phyloP scores from a whole-genome alignment of 1,140 invertebrate species.

The Belonocnema kinseyi region DNA sequence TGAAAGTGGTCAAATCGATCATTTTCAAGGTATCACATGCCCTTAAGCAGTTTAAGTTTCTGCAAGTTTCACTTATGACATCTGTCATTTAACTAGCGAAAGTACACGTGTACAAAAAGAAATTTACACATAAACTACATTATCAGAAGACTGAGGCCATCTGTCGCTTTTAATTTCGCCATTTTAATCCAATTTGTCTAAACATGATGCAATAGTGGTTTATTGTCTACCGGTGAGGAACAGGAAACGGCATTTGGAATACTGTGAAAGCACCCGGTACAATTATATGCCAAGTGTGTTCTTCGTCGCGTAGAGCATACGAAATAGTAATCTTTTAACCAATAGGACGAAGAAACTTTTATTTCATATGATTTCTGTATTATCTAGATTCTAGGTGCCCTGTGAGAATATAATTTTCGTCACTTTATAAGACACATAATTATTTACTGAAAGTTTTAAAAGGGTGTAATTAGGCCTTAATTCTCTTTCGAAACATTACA shows the following conservation, averaged over 20 bases:
- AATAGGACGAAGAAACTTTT: not conserved
- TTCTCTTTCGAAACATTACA: not conserved
- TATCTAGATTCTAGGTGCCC: not conserved
- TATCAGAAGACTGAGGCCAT: not conserved
- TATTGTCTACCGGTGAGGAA: slow-evolving; percentile 13
- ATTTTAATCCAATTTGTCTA: slow-evolving; percentile 18
- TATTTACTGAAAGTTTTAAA: too few species aligned
- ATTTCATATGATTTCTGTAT: not conserved
- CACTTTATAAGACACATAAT: too few species aligned
- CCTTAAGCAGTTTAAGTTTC: not conserved
- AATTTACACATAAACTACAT: not conserved
- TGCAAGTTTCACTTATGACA: not conserved
- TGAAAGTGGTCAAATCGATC: too few species aligned
- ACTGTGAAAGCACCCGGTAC: slow-evolving; percentile 5
- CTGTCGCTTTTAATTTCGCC: not conserved
- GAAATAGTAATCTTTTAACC: not conserved
- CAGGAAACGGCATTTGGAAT: slow-evolving; percentile 4
- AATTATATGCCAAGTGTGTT: slow-evolving; percentile 13
- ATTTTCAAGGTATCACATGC: too few species aligned
- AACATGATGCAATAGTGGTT: slow-evolving; percentile 9
- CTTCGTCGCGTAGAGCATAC: slow-evolving; percentile 12
- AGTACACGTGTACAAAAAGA: slow-evolving; percentile 6
- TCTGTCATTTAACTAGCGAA: slow-evolving; percentile 11
- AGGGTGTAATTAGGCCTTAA: not conserved
- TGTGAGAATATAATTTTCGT: not conserved